These are phyloP conservation scores for Danionella cerebrum DNA, from an alignment of 2,113 vertebrate genomes.

Conservation along the genomic window DNA sequence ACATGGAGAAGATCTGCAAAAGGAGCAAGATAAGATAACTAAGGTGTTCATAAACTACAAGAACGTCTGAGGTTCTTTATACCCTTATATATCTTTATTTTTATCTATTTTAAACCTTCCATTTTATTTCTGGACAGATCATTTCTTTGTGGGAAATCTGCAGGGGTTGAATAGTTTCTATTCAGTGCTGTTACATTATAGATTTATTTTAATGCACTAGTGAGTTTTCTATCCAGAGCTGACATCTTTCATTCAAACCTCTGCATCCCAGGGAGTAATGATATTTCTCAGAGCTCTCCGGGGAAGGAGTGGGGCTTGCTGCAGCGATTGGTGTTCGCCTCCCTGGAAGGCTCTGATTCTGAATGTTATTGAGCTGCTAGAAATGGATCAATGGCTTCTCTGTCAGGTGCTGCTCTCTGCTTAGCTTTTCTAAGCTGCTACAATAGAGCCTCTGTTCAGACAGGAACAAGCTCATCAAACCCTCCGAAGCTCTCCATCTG, in stretches of 20 bases:
- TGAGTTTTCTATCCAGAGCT: not conserved
- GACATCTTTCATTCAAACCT: not conserved
- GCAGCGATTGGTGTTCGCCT: not conserved
- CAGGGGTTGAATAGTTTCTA: too few species aligned
- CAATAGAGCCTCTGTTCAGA: conserved; percentile 24
- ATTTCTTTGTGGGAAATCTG: too few species aligned
- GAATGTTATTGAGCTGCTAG: conserved; percentile 8
- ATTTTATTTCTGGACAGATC: too few species aligned
- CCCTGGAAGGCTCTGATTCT: not conserved
- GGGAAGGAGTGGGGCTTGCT: not conserved
- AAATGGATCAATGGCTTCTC: conserved; percentile 23
- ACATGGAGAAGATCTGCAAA: too few species aligned
- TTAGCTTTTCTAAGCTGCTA: not conserved
- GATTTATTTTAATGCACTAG: too few species aligned
- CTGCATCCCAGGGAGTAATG: not conserved
- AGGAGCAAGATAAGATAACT: too few species aligned
- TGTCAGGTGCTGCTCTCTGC: conserved; percentile 24
- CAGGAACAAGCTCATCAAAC: conserved; percentile 7
- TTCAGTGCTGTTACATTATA: too few species aligned
- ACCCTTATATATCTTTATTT: too few species aligned
- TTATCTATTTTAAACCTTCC: too few species aligned
- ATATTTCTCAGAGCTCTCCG: conserved; percentile 1
- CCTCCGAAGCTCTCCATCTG: not conserved
- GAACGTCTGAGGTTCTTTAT: too few species aligned
- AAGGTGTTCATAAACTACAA: too few species aligned